Evolutionary conservation across 2,113 vertebrate genomes (phyloP).

Genomic region (Corydoras maculifer): DNA sequence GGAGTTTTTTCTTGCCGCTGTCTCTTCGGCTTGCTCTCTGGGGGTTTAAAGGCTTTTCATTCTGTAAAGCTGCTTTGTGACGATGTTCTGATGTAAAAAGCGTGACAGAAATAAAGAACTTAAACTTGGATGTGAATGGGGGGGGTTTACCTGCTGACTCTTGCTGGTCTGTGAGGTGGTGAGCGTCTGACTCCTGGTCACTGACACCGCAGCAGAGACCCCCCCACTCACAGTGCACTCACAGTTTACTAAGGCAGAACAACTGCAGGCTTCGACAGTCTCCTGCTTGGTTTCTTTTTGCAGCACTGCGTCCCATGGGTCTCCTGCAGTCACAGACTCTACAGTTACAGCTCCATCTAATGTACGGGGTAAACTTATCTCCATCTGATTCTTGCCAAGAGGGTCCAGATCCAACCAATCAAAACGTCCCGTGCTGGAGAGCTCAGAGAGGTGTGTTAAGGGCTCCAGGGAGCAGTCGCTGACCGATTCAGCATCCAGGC

Average conservation of each 20-base stretch:
- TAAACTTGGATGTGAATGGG: too few relatives aligned
- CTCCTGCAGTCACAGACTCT: slow-evolving; percentile 61
- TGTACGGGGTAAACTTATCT: slow-evolving; percentile 56
- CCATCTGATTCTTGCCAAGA: slow-evolving; percentile 79
- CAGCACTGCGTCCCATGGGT: slow-evolving; percentile 96
- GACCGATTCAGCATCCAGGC: slow-evolving; percentile 67
- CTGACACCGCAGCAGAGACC: slow-evolving; percentile 69
- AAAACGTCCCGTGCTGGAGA: slow-evolving; percentile 72
- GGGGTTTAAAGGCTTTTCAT: too few relatives aligned
- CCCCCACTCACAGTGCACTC: slow-evolving; percentile 55
- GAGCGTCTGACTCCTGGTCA: slow-evolving; percentile 81
- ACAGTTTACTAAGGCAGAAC: slow-evolving; percentile 58
- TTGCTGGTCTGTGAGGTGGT: slow-evolving; percentile 65
- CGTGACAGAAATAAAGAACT: too few relatives aligned
- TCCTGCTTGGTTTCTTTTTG: slow-evolving; percentile 68
- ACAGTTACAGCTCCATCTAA: slow-evolving; percentile 37
- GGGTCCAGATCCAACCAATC: slow-evolving; percentile 97
- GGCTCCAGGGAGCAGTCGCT: slow-evolving; percentile 60
- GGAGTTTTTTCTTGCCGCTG: too few relatives aligned
- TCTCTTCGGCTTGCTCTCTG: too few relatives aligned
- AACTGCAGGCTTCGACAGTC: slow-evolving; percentile 46
- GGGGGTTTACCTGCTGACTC: slow-evolving; percentile 69
- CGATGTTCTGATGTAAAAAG: too few relatives aligned
- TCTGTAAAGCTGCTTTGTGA: too few relatives aligned
- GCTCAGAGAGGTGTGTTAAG: slow-evolving; percentile 59